phyloP scores from a whole-genome alignment of 2,888 invertebrate species.

The Parelbella ahira region DNA sequence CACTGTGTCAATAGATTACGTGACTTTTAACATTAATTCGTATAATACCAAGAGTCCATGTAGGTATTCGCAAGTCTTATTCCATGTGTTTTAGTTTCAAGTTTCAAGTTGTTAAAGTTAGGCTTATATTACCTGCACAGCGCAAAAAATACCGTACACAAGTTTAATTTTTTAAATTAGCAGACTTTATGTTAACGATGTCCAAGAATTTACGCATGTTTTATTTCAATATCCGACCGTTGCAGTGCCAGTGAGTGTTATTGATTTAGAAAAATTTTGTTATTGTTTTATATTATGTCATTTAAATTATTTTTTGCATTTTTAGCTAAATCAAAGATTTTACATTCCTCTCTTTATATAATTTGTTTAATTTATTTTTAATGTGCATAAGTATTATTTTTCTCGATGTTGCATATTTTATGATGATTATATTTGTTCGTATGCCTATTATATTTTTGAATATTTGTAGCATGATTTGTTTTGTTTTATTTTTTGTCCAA shows the following conservation, averaged over 20 bases:
- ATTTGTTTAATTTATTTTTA: slow-evolving; percentile 6
- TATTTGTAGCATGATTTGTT: slow-evolving; percentile 13
- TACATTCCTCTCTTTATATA: slow-evolving; percentile 21
- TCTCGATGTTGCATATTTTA: slow-evolving; percentile 18
- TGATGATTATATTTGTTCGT: slow-evolving; percentile 17
- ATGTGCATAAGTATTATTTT: slow-evolving; percentile 12
- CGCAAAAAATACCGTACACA: too few relatives aligned
- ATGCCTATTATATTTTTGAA: slow-evolving; percentile 10
- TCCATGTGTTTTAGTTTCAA: too few relatives aligned
- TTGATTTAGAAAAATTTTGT: slow-evolving; percentile 11
- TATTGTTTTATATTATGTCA: slow-evolving; percentile 7
- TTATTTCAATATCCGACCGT: not conserved
- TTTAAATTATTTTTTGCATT: slow-evolving; percentile 15
- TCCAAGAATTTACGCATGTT: not conserved
- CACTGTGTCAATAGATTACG: too few relatives aligned
- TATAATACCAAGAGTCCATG: too few relatives aligned
- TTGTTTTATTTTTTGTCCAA: slow-evolving; percentile 9
- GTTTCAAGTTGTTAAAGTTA: too few relatives aligned
- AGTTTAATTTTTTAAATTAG: too few relatives aligned
- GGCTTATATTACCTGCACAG: too few relatives aligned
- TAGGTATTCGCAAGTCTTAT: too few relatives aligned
- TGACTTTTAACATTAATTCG: too few relatives aligned
- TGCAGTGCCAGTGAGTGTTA: slow-evolving; percentile 11
- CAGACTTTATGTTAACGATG: too few relatives aligned
- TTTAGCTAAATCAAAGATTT: slow-evolving; percentile 14